A percentile compares a stretch with the other conserved stretches of the same genome.
These are phyloP conservation scores for Nansenia antarctica DNA, from an alignment of 2,113 vertebrate genomes.

Conservation along the genomic window DNA sequence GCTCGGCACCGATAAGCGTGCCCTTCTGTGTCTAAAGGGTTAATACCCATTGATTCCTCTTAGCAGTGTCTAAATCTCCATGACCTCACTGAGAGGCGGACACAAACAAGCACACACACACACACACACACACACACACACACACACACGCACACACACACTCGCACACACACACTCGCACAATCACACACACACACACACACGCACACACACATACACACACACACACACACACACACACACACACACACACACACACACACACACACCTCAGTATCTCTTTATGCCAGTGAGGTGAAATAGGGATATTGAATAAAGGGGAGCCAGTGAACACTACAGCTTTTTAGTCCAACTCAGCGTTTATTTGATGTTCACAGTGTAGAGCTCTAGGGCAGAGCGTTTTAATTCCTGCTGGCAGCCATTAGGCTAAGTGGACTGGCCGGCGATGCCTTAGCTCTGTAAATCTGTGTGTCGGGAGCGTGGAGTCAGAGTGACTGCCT, in stretches of 20 bases:
- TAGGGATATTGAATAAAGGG: too few species aligned
- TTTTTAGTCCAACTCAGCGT: too few species aligned
- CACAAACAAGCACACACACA: too few species aligned
- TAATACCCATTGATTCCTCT: not conserved
- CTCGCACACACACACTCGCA: constrained; percentile 10
- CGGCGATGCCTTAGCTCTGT: constrained; percentile 47
- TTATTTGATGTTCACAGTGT: too few species aligned
- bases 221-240: constrained; percentile 15
- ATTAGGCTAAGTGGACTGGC: constrained; percentile 64
- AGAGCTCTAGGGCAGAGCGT: too few species aligned
- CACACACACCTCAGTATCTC: too few species aligned
- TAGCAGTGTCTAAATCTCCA: not conserved
- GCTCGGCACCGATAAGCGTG: not conserved
- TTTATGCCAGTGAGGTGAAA: too few species aligned
- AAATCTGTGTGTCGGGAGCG: constrained; percentile 52
- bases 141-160: constrained; percentile 14
- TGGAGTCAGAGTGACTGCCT: constrained; percentile 25
- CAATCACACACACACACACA: constrained; percentile 18
- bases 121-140: constrained; percentile 18
- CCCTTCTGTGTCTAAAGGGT: not conserved
- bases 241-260: constrained; percentile 19
- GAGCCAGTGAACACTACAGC: too few species aligned
- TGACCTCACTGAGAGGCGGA: too few species aligned
- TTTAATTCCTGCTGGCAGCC: constrained; percentile 46
- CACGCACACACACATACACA: constrained; percentile 8